phyloP scores from a whole-genome alignment of 2,888 invertebrate genomes.

The Steinernema scapterisci region DNA sequence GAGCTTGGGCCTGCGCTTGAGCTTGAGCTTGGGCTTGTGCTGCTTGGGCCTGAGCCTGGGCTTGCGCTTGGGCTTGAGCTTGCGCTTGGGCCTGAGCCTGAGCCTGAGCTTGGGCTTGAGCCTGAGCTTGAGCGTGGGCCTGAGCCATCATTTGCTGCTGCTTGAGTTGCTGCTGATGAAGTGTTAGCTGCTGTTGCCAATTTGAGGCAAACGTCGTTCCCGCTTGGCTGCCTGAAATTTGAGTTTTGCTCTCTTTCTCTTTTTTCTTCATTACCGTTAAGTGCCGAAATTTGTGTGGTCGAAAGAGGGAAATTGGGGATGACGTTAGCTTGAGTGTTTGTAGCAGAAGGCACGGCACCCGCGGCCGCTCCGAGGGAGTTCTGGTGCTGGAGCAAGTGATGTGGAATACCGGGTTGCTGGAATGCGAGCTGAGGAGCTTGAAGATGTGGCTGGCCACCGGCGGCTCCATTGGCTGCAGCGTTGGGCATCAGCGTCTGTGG shows the following conservation, averaged over 20 bases:
- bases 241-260: neutral
- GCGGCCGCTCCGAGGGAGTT: conserved; percentile 33
- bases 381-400: conserved; percentile 33
- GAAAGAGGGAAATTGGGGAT: conserved; percentile 16
- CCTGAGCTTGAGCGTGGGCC: conserved; percentile 11
- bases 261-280: conserved; percentile 13
- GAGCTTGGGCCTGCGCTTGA: conserved; percentile 18
- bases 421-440: neutral
- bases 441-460: neutral
- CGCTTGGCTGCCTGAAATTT: conserved; percentile 12
- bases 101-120: conserved; percentile 7
- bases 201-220: conserved; percentile 13
- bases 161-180: conserved; percentile 19
- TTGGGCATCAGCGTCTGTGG: conserved; percentile 1
- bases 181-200: conserved; percentile 11
- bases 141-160: conserved; percentile 29
- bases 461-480: neutral
- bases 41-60: conserved; percentile 8
- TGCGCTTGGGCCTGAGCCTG: conserved; percentile 21
- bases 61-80: conserved; percentile 13
- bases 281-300: conserved; percentile 28
- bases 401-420: neutral
- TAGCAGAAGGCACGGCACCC: neutral
- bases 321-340: conserved; percentile 21
- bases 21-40: conserved; percentile 23